Percentiles rank a stretch among this genome's conserved stretches.
Conservation (phyloP, 2,113 vertebrate species). For the Melanotaenia duboulayi region DNA sequence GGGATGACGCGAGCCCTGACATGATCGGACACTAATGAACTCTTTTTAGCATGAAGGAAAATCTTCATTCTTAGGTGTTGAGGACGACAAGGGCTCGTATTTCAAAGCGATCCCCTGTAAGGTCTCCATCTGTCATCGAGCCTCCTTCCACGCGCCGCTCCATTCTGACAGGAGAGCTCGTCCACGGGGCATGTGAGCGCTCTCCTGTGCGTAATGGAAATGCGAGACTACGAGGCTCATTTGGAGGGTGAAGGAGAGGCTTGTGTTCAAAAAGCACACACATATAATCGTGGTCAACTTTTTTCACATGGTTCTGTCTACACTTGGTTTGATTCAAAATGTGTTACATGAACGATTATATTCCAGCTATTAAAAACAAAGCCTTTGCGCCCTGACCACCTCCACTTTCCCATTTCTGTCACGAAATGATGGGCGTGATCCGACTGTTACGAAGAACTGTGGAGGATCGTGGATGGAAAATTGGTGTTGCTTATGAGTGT, state of each 20-base stretch:
- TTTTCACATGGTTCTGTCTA: too few relatives aligned
- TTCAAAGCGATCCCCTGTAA: conserved; percentile 18
- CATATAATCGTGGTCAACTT: too few relatives aligned
- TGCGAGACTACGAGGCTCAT: conserved; percentile 18
- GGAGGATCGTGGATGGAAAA: neutral
- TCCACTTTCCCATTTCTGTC: neutral
- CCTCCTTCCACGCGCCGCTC: conserved; percentile 28
- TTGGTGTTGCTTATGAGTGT: neutral
- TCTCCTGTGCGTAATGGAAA: conserved; percentile 68
- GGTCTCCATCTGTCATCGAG: conserved; percentile 15
- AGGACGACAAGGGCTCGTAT: conserved; percentile 21
- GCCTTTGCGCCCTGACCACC: neutral
- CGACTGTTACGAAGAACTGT: neutral
- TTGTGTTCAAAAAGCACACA: neutral
- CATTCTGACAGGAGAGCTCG: conserved; percentile 35
- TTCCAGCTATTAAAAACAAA: conserved; percentile 1
- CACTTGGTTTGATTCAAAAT: neutral
- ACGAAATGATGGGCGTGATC: neutral
- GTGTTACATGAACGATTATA: neutral
- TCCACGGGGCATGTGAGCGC: conserved; percentile 42
- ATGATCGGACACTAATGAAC: neutral
- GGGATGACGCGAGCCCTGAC: conserved; percentile 17
- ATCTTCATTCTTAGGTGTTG: neutral
- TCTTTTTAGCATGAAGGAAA: conserved; percentile 1
- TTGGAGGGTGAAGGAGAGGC: neutral